Conservation (phyloP, 2,797 vertebrate species). For the Prionace glauca region DNA sequence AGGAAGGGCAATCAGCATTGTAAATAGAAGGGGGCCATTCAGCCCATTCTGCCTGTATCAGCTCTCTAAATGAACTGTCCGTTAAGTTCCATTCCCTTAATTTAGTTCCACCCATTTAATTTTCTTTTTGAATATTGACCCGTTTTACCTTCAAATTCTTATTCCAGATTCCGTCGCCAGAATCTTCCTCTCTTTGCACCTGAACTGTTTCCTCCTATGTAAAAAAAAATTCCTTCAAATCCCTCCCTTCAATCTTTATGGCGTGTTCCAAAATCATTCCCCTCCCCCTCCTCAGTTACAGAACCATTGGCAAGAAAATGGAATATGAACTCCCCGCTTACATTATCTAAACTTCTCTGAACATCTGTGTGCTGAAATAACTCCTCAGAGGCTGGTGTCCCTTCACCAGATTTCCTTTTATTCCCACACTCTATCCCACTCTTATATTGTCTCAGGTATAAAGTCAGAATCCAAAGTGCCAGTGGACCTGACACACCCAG, state of each 20-base stretch:
- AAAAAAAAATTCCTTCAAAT: neutral
- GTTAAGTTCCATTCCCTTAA: neutral
- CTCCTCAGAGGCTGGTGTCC: too few species aligned
- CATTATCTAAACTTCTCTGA: neutral
- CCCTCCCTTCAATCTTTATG: neutral
- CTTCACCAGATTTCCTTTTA: too few species aligned
- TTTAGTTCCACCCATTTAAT: neutral
- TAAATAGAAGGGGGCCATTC: neutral
- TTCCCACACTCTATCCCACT: too few species aligned
- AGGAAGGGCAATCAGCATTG: neutral
- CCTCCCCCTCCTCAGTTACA: neutral
- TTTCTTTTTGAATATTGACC: neutral
- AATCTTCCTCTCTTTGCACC: neutral
- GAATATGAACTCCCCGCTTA: neutral
- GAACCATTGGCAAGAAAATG: neutral
- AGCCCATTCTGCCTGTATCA: neutral
- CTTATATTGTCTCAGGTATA: too few species aligned
- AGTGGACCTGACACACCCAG: too few species aligned
- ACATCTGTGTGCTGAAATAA: neutral
- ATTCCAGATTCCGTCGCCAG: neutral
- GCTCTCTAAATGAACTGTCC: neutral
- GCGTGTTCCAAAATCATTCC: neutral
- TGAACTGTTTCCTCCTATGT: neutral
- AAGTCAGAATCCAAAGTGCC: too few species aligned
- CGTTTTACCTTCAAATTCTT: neutral